Evolutionary conservation across 2,888 invertebrate species (phyloP), one percentile per base, ranked within the genome.

Genomic region (Loripinus fragilis): DNA sequence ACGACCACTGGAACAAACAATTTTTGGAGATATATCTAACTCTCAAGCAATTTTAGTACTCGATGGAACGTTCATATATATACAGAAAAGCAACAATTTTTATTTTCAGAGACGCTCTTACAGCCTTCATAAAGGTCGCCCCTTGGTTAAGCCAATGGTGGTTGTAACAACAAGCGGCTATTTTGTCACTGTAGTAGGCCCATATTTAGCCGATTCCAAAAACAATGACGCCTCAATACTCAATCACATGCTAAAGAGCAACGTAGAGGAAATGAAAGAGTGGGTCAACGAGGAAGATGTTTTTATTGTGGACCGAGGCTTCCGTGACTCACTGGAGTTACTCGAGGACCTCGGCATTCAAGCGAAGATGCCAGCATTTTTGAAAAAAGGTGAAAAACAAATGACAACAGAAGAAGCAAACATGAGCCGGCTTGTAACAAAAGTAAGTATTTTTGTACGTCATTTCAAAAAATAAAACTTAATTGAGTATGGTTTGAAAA

Each of bases 41-140:
- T 1, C 68, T 8, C 67, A 45, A 42, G 52, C 67, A n/a, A 83
- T 80, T 25, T 42, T 85, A 7, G 83, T 80, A 2, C n/a, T 83
- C 12, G 83, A 83, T 70, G 81, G 81, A 3, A 85, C 81, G n/a
- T 85, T 78, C 35, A 81, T 80, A 20, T 85, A 77, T 41, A 80
- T 82, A 15, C n/a, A 82, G 0, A 82, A 85, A 38, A 73, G 70
- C 20, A 69, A 74, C 45, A 76, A 85, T 42, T 83, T 81, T 35
- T 2, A 30, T 0, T 85, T 85, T 42, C 80, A 82, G 68, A 28
- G 80, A 17, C 65, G 79, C 5, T 50, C 76, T 0, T 86, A 65
- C 41, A 74, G 77, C 25, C 10, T 80, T 8, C 81, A 83, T 45
- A 81, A 86, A 69, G 78, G 79, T 8, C 5, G 38, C 5, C 38